Base-by-base conservation (phyloP, 2,888 invertebrate species). In the Andrena camellia region DNA sequence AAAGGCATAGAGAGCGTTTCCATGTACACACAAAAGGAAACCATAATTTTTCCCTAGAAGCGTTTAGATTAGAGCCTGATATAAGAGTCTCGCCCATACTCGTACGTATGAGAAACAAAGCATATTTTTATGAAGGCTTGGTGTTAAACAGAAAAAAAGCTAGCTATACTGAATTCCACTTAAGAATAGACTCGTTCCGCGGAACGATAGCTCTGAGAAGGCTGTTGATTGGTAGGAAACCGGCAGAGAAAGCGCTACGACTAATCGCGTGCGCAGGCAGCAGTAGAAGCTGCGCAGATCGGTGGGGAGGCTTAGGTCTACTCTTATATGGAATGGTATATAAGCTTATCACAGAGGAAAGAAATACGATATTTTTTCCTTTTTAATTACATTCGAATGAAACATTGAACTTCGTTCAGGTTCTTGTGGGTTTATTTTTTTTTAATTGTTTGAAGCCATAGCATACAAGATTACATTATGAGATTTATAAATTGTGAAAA, bases 121-220 rank as follows among this genome's bases (percentile, higher is more conserved):
- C 86, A 92, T 93, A 93, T 93, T 93, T 93, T 93, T 93, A 90
- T 92, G 90, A 89, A 90, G 92, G 91, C 88, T 90, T 89, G 86
- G 87, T 90, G 84, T 85, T 79, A 83, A 83, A 90, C 52, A 71
- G 83, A 13, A 69, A 59, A 54, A 75, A 50, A 80, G 50, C 66
- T 71, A 67, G 75, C 35, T 83, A 73, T 83, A 74, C 77, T 69
- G 42, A 33, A 5, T 42, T 42, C 17, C 42, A 17, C 42, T 42
- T 42, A 42, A 42, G 17, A 42, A 17, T 42, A 42, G 42, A 42
- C 42, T 42, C 17, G 42, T 4, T 17, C 17, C 42, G 17, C 17
- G 42, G 17, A 17, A 42, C 42, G 42, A 5, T 42, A 17, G 1
- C 13, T 13, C 17, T 42, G 42, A 42, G 17, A 17, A 42, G 42